Percentiles rank a stretch among this genome's conserved stretches.
Evolutionary conservation across 1,140 invertebrate species (phyloP).

Genomic region (Teleogryllus occipitalis): DNA sequence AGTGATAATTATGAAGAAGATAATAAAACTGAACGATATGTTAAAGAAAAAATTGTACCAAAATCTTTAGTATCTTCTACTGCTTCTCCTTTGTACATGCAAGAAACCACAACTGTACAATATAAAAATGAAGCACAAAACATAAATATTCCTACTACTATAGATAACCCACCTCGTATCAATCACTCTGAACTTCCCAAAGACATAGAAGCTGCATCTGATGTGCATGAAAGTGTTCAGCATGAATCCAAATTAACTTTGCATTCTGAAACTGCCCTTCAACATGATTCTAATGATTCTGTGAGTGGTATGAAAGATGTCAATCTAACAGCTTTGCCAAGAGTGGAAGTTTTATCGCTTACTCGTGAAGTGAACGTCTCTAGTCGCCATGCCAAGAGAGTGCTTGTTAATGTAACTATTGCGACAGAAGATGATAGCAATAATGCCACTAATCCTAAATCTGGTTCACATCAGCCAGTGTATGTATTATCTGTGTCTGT

Average conservation of each 20-base stretch:
- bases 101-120: constrained; percentile 12
- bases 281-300: neutral
- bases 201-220: neutral
- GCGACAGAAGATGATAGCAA: constrained; percentile 48
- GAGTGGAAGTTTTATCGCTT: constrained; percentile 14
- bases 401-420: constrained; percentile 68
- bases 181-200: neutral
- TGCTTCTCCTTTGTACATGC: neutral
- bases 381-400: constrained; percentile 38
- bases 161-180: neutral
- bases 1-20: constrained; percentile 10
- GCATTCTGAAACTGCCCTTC: constrained; percentile 8
- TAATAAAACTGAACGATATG: neutral
- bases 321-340: constrained; percentile 17
- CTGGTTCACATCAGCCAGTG: constrained; percentile 40
- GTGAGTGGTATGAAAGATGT: neutral
- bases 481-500: constrained; percentile 65
- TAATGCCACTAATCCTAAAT: constrained; percentile 10
- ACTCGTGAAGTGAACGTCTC: constrained; percentile 10
- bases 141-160: neutral
- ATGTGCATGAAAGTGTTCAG: neutral
- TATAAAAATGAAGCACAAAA: constrained; percentile 9
- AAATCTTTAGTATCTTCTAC: constrained; percentile 6
- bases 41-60: neutral
- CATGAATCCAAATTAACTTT: constrained; percentile 16